These are phyloP conservation scores for Desoria tigrina DNA, from an alignment of 2,888 invertebrate genomes.

Conservation along the genomic window DNA sequence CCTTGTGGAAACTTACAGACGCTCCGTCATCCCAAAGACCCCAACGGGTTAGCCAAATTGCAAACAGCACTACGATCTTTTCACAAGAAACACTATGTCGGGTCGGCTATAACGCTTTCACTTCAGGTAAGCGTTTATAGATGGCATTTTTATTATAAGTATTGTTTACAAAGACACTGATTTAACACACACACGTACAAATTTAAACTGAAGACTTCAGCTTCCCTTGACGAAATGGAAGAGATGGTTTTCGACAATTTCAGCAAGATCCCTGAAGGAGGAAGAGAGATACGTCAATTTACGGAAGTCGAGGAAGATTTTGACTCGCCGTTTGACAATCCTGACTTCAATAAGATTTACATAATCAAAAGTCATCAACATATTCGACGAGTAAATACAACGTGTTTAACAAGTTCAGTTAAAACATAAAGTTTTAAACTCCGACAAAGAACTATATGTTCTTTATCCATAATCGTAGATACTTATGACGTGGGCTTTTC, in stretches of 20 bases:
- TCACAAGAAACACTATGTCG: constrained; percentile 22
- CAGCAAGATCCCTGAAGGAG: constrained; percentile 7
- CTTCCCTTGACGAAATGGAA: constrained; percentile 16
- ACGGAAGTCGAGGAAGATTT: neutral
- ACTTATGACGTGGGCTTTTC: neutral
- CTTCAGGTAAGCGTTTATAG: constrained; percentile 9
- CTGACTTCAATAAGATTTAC: constrained; percentile 6
- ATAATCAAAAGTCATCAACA: neutral
- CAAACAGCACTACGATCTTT: neutral
- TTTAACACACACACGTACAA: no score
- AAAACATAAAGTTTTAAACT: neutral
- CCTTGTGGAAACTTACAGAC: constrained; percentile 22
- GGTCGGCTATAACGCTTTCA: constrained; percentile 17
- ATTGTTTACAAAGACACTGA: no score
- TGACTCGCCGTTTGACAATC: neutral
- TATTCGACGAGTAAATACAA: no score
- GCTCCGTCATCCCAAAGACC: neutral
- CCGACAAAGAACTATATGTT: neutral
- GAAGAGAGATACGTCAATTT: neutral
- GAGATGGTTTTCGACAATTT: constrained; percentile 5
- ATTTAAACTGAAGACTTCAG: no score
- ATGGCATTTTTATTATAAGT: no score
- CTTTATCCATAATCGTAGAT: neutral
- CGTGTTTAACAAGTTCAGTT: neutral
- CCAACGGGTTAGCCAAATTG: neutral